These are phyloP conservation scores for Bolborhynchus lineola DNA, from an alignment of 2,113 vertebrate genomes.

Conservation along the genomic window DNA sequence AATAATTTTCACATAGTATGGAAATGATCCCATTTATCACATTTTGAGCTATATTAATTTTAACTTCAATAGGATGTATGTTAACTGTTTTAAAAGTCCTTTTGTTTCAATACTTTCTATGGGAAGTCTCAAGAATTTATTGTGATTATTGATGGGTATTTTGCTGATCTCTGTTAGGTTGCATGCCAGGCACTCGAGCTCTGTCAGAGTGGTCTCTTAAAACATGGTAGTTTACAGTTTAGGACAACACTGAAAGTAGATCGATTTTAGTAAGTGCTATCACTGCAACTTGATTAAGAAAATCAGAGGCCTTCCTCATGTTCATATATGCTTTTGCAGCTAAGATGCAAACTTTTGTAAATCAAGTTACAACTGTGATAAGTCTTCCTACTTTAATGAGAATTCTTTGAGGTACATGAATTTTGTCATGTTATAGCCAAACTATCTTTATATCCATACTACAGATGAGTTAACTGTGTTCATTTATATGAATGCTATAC, in stretches of 20 bases:
- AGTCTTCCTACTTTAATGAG: not conserved
- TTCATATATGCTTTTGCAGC: not conserved
- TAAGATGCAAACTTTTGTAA: not conserved
- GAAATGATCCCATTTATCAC: not conserved
- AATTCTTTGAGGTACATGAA: rapidly evolving
- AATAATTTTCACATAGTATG: not conserved
- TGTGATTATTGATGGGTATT: not conserved
- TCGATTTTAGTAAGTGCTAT: not conserved
- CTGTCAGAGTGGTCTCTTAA: not conserved
- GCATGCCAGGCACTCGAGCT: not conserved
- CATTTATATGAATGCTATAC: not conserved
- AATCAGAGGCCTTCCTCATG: not conserved
- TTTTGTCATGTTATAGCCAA: not conserved
- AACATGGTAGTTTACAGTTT: not conserved
- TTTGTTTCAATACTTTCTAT: not conserved
- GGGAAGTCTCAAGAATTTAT: not conserved
- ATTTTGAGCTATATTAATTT: not conserved
- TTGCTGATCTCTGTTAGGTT: not conserved
- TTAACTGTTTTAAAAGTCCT: not conserved
- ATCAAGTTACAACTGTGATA: not conserved
- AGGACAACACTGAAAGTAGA: not conserved
- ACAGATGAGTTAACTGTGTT: not conserved
- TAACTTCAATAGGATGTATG: not conserved
- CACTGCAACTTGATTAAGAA: not conserved
- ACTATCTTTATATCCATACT: not conserved